Conservation (phyloP, 2,113 vertebrate genomes). For the Pseudorasbora parva region DNA sequence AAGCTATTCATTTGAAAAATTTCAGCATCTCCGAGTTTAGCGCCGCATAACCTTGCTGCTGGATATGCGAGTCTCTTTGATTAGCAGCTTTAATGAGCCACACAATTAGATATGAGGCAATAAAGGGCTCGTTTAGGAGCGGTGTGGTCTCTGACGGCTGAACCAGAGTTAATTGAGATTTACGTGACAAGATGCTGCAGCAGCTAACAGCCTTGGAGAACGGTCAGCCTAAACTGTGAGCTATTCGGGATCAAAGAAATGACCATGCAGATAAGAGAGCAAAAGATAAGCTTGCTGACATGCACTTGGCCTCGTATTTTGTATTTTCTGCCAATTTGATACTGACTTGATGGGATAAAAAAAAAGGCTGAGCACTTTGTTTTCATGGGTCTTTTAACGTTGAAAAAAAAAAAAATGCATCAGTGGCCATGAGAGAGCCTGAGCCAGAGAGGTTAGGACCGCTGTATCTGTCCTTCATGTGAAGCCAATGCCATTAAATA, state of each 20-base stretch:
- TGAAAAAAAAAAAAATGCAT: not conserved
- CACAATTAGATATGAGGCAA: conserved; percentile 43
- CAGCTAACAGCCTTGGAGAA: conserved; percentile 4
- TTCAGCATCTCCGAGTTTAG: not conserved
- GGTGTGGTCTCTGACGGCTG: conserved; percentile 32
- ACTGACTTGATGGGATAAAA: not conserved
- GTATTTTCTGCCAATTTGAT: conserved; percentile 17
- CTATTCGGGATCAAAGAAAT: conserved; percentile 30
- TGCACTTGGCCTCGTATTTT: not conserved
- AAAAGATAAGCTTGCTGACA: conserved; percentile 10
- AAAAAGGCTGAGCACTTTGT: not conserved
- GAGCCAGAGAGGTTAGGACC: conserved; percentile 6
- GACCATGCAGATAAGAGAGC: not conserved
- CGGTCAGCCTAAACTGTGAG: conserved; percentile 5
- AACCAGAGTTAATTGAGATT: conserved; percentile 41
- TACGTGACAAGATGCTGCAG: conserved; percentile 32
- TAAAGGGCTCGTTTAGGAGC: conserved; percentile 39
- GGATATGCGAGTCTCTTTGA: conserved; percentile 33
- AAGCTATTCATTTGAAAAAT: conserved; percentile 17
- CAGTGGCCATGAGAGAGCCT: conserved; percentile 11
- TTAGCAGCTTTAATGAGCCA: conserved; percentile 44
- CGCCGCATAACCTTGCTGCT: conserved; percentile 14
- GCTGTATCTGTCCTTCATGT: conserved; percentile 23
- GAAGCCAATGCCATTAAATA: conserved; percentile 32
- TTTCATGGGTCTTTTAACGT: not conserved